Evolutionary conservation across 2,797 vertebrate genomes (phyloP).

Genomic region (Anableps anableps): DNA sequence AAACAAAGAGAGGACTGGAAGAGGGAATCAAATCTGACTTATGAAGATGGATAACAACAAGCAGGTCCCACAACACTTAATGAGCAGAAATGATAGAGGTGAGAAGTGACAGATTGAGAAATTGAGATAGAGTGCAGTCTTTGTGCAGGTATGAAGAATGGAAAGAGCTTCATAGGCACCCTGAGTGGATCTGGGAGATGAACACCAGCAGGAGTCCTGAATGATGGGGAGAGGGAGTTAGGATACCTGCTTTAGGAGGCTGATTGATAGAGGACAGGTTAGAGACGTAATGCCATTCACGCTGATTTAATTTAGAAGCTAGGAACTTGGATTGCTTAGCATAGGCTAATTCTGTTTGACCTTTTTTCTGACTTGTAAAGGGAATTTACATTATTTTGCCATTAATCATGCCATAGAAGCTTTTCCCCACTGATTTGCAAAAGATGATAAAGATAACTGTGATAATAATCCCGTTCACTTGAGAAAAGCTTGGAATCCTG

Average conservation of each 20-base stretch:
- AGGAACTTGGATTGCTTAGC: slow-evolving; percentile 41
- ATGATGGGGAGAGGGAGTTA: slow-evolving; percentile 34
- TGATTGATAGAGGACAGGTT: slow-evolving; percentile 62
- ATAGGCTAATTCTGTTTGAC: slow-evolving; percentile 57
- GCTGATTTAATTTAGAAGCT: slow-evolving; percentile 57
- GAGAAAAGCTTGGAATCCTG: neutral
- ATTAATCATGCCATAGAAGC: slow-evolving; percentile 46
- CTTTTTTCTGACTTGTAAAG: slow-evolving; percentile 42
- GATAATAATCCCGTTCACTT: slow-evolving; percentile 1
- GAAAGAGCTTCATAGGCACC: slow-evolving; percentile 32
- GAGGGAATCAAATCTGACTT: slow-evolving; percentile 36
- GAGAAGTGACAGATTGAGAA: slow-evolving; percentile 43
- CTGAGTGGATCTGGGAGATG: slow-evolving; percentile 26
- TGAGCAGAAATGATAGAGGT: slow-evolving; percentile 51
- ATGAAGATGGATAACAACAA: slow-evolving; percentile 33
- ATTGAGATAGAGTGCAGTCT: slow-evolving; percentile 43
- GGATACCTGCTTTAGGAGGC: slow-evolving; percentile 35
- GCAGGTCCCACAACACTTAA: slow-evolving; percentile 33
- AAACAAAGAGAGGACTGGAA: slow-evolving; percentile 15
- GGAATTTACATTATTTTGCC: slow-evolving; percentile 41
- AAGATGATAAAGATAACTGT: slow-evolving; percentile 9
- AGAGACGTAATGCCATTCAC: slow-evolving; percentile 40
- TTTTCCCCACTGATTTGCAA: slow-evolving; percentile 11
- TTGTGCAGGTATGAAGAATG: slow-evolving; percentile 40
- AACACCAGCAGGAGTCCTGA: slow-evolving; percentile 17